Evolutionary conservation across 1,140 invertebrate genomes (phyloP), one percentile per base, ranked within the genome.

Genomic region (Megalonaias nervosa): DNA sequence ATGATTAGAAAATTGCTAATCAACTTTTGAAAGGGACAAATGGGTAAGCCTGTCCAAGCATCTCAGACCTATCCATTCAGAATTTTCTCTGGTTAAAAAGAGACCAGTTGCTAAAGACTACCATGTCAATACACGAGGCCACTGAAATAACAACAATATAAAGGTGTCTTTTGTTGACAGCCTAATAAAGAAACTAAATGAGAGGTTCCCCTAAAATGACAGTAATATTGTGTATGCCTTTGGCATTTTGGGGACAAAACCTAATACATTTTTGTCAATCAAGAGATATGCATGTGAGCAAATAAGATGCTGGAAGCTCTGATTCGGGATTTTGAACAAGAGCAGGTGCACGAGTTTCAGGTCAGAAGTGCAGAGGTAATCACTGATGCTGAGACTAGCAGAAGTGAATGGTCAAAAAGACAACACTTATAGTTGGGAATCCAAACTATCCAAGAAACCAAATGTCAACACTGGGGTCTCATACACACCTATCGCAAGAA

Each of bases 211-310:
- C 16, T 21, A 23, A 17, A 67, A 31, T 11, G 65, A 67, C 26
- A 67, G n/a, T 1, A 67, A 67, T 15, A n/a, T 67, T 6, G n/a
- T 67, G 9, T 1, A 21, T 31, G 13, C 21, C 65, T 21, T 21
- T 9, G 23, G 65, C 31, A 31, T 67, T 21, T 67, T 67, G 26
- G 65, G 65, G 0, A 67, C 31, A 31, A 67, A 31, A 31, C 65
- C 65, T 17, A 67, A 13, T 67, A 19, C 12, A n/a, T 67, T 67
- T 67, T n/a, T 67, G 26, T 67, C 65, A n/a, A 67, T 11, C 4
- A 67, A 11, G 65, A 67, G 31, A 11, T 21, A 23, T 62, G 65
- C 26, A 23, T 31, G 17, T 67, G 65, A n/a, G 65, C 13, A 67
- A n/a, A 67, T 31, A n/a, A 31, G 16, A 67, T 0, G 26, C 1